Conservation (phyloP, 2,113 vertebrate genomes). For the Macquaria australasica region DNA sequence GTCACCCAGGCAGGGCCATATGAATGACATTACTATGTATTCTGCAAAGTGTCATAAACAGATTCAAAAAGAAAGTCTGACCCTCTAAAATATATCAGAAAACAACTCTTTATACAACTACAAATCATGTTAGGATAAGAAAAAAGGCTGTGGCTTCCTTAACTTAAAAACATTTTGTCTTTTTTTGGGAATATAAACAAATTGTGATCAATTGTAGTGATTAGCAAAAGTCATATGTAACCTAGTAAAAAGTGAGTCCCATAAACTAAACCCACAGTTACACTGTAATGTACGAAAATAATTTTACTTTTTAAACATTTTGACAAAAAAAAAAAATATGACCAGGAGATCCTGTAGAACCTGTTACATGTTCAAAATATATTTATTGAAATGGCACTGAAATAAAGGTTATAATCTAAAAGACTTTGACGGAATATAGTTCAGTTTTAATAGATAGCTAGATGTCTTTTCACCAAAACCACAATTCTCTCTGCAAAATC, state of each 20-base stretch:
- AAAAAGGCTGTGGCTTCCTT: not conserved
- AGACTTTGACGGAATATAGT: too few relatives aligned
- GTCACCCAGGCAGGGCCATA: slow-evolving; percentile 60
- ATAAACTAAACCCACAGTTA: not conserved
- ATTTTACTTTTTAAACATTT: not conserved
- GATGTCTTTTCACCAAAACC: not conserved
- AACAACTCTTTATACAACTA: not conserved
- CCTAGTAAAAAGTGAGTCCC: not conserved
- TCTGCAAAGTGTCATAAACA: slow-evolving; percentile 40
- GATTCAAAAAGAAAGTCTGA: slow-evolving; percentile 15
- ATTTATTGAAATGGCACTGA: too few relatives aligned
- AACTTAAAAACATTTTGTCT: not conserved
- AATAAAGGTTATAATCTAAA: too few relatives aligned
- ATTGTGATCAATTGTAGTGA: not conserved
- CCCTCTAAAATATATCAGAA: not conserved
- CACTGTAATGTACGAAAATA: not conserved
- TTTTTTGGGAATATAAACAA: not conserved
- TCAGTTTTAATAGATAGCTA: too few relatives aligned
- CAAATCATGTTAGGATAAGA: not conserved
- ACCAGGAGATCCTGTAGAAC: too few relatives aligned
- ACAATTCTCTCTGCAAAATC: not conserved
- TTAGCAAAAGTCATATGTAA: not conserved
- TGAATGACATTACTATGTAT: slow-evolving; percentile 51
- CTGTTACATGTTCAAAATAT: too few relatives aligned
- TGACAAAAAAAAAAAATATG: not conserved